A percentile compares a stretch with the other conserved stretches of the same genome.
phyloP scores from a whole-genome alignment of 2,888 invertebrate species.

The Platycnemis pennipes region DNA sequence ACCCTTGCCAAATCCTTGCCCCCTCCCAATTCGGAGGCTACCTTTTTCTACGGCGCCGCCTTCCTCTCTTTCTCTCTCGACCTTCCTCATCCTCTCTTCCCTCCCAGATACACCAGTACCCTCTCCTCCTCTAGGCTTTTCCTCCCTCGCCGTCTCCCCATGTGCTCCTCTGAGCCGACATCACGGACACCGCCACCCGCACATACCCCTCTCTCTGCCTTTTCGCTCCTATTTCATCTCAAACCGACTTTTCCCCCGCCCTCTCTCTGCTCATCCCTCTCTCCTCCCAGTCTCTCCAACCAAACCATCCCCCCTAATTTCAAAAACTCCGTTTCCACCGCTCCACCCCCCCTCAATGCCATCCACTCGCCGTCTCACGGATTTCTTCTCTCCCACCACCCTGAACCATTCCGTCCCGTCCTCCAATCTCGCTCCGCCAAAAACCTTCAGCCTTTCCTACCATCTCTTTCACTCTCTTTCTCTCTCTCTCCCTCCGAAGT shows the following conservation, averaged over 20 bases:
- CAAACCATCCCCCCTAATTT: constrained; percentile 30
- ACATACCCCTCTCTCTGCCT: neutral
- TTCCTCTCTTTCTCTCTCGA: neutral
- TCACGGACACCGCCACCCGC: neutral
- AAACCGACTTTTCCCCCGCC: neutral
- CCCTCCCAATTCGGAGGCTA: neutral
- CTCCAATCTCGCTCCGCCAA: constrained; percentile 26
- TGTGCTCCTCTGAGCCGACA: neutral
- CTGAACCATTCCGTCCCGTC: neutral
- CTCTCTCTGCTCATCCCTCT: neutral
- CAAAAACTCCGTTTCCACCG: neutral
- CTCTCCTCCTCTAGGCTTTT: neutral
- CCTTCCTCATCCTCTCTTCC: neutral
- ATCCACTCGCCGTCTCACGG: neutral
- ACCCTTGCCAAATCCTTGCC: neutral
- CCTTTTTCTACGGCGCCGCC: neutral
- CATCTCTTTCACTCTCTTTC: neutral
- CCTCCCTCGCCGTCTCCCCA: neutral
- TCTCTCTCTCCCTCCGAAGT: constrained; percentile 43
- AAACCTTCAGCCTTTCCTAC: neutral
- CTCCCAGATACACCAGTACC: neutral
- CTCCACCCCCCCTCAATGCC: constrained; percentile 15
- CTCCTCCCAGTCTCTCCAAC: neutral
- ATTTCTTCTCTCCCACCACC: neutral
- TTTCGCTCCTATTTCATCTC: neutral